phyloP scores from a whole-genome alignment of 2,888 invertebrate genomes.

The Stenoptilia bipunctidactyla region DNA sequence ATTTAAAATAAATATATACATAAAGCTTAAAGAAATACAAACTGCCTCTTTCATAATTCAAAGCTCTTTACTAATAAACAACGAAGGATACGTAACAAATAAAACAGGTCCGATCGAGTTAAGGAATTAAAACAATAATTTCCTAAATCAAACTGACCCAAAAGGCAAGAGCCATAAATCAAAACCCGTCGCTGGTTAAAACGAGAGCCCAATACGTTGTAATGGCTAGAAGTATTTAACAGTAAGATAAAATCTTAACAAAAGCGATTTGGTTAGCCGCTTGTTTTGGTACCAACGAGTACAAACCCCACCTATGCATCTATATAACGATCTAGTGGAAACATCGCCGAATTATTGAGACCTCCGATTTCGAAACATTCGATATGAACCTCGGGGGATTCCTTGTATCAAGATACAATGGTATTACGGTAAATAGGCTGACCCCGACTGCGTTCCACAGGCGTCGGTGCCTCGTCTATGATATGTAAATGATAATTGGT shows the following conservation, averaged over 20 bases:
- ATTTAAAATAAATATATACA: no score
- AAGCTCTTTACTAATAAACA: no score
- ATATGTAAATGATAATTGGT: constrained; percentile 70
- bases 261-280: constrained; percentile 68
- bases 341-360: constrained; percentile 31
- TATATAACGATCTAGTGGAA: constrained; percentile 47
- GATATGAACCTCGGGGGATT: constrained; percentile 7
- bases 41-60: no score
- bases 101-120: no score
- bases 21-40: no score
- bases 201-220: constrained; percentile 55
- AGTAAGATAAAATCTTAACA: constrained; percentile 68
- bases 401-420: constrained; percentile 26
- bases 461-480: constrained; percentile 62
- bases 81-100: no score
- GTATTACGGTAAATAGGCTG: constrained; percentile 57
- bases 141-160: constrained; percentile 36
- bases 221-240: constrained; percentile 69
- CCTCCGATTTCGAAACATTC: constrained; percentile 16
- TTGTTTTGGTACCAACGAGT: constrained; percentile 61
- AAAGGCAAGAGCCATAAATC: not conserved
- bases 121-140: not conserved
- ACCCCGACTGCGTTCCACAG: constrained; percentile 60
- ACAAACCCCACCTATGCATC: constrained; percentile 49
- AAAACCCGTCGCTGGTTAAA: constrained; percentile 53